Evolutionary conservation across 2,113 vertebrate genomes (phyloP).

Genomic region (Peromyscus maniculatus): DNA sequence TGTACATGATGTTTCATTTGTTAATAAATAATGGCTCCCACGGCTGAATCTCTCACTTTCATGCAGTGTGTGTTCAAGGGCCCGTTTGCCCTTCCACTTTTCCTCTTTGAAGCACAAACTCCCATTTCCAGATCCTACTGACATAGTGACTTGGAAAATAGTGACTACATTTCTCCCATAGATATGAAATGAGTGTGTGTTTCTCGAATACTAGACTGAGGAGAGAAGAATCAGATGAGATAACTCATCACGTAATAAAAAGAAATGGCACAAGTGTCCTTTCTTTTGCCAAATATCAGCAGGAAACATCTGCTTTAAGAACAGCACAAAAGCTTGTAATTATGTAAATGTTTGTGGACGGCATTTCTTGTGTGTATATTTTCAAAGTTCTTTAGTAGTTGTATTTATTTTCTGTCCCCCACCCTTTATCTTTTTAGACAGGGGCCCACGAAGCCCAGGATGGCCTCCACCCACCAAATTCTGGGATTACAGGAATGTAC

Average conservation of each 20-base stretch:
- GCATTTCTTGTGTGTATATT: background rate
- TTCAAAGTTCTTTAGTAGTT: slow-evolving; percentile 6
- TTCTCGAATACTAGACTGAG: slow-evolving; percentile 51
- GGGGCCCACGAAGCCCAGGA: background rate
- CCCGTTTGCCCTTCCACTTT: background rate
- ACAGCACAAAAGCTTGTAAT: background rate
- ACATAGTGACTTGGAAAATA: background rate
- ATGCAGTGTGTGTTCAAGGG: background rate
- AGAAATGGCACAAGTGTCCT: background rate
- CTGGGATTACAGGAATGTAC: background rate
- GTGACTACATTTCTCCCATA: background rate
- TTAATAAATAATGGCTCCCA: slow-evolving; percentile 18
- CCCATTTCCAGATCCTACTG: background rate
- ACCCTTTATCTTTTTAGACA: background rate
- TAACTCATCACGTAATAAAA: slow-evolving; percentile 46
- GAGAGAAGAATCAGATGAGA: background rate
- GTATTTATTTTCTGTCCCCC: slow-evolving; percentile 1
- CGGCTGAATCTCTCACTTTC: background rate
- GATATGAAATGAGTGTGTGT: background rate
- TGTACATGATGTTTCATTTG: background rate
- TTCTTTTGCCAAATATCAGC: background rate
- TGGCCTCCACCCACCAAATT: background rate
- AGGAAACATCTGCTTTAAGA: slow-evolving; percentile 28
- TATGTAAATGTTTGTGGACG: background rate
- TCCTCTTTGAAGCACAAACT: background rate